Conservation (phyloP, 2,113 vertebrate species). For the Halcyon senegalensis region DNA sequence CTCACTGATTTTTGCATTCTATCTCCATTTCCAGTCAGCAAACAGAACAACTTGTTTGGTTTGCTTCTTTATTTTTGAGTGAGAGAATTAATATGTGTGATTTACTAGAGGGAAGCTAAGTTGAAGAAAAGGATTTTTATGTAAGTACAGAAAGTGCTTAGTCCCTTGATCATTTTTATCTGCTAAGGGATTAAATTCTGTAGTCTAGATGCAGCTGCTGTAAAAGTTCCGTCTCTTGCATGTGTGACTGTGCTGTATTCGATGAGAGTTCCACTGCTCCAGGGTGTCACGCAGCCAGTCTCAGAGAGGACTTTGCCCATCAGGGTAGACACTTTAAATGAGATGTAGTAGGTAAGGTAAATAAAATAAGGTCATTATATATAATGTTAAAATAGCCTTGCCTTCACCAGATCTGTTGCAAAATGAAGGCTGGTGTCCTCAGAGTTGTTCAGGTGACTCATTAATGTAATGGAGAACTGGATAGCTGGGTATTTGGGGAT, state of each 20-base stretch:
- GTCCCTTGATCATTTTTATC: slow-evolving; percentile 17
- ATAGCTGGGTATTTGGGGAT: neutral
- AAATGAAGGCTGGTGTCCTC: neutral
- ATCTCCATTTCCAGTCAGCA: neutral
- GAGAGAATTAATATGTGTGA: slow-evolving; percentile 1
- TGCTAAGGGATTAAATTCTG: slow-evolving; percentile 9
- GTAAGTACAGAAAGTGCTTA: slow-evolving; percentile 14
- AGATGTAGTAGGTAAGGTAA: neutral
- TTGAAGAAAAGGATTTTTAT: slow-evolving; percentile 28
- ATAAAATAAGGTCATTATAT: neutral
- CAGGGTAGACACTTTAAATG: neutral
- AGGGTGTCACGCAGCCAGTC: neutral
- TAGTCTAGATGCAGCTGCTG: neutral
- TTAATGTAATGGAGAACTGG: neutral
- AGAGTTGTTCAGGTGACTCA: neutral
- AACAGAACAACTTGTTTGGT: neutral
- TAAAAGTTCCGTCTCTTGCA: neutral
- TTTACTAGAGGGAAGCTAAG: neutral
- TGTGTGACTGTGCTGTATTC: neutral
- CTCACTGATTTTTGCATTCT: neutral
- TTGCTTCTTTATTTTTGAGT: neutral
- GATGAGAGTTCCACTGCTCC: neutral
- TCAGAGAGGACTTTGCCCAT: neutral
- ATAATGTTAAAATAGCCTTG: neutral
- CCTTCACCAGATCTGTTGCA: neutral